Evolutionary conservation across 2,888 invertebrate genomes (phyloP).

Genomic region (Papilio elwesi): DNA sequence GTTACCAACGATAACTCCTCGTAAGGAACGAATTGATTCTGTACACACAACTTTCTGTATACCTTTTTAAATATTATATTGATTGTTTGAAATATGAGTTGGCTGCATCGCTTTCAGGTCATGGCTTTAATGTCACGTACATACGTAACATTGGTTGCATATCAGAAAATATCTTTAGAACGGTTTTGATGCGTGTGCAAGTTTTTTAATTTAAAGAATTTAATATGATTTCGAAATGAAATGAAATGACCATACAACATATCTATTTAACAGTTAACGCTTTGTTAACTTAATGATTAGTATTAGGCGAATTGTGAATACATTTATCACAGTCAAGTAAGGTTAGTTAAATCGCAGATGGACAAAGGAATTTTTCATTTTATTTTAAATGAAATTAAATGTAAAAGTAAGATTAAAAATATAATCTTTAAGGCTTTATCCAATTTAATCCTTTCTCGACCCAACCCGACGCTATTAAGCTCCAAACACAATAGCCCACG

Average conservation of each 20-base stretch:
- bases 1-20: background rate
- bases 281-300: background rate
- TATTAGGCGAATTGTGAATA: background rate
- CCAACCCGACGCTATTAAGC: constrained; percentile 44
- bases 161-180: background rate
- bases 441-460: constrained; percentile 44
- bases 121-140: too few relatives aligned
- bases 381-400: constrained; percentile 14
- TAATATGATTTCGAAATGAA: background rate
- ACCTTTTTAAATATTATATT: too few relatives aligned
- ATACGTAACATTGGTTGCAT: background rate
- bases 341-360: background rate
- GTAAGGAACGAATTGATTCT: constrained; percentile 4
- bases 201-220: background rate
- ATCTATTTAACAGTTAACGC: background rate
- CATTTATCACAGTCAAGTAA: constrained; percentile 14
- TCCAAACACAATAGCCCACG: constrained; percentile 45
- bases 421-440: constrained; percentile 33
- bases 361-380: constrained; percentile 8
- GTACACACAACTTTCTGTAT: background rate
- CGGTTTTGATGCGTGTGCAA: too few relatives aligned
- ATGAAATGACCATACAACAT: background rate
- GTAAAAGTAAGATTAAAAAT: constrained; percentile 11
- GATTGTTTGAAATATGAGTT: background rate
- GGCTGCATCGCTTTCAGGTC: too few relatives aligned